Conservation (phyloP, 2,797 vertebrate species). For the Novumbra hubbsi region DNA sequence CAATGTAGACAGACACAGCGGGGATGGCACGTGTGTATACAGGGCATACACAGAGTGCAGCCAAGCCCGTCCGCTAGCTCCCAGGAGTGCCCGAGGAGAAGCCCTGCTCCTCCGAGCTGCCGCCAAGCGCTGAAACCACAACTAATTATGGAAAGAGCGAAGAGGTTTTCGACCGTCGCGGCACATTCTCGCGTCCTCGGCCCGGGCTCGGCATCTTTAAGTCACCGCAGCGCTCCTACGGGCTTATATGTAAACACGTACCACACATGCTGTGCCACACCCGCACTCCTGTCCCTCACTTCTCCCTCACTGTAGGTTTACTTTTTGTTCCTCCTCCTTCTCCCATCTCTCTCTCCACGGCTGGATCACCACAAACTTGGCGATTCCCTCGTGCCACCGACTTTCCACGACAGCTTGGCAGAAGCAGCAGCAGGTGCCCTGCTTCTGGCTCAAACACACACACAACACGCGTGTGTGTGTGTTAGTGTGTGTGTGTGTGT, state of each 20-base stretch:
- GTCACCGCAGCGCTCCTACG: neutral
- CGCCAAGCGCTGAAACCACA: slow-evolving; percentile 22
- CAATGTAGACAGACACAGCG: slow-evolving; percentile 5
- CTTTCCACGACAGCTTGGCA: slow-evolving; percentile 28
- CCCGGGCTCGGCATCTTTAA: neutral
- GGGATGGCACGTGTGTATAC: neutral
- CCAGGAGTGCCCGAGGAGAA: neutral
- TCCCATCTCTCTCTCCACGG: slow-evolving; percentile 14
- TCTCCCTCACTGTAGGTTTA: neutral
- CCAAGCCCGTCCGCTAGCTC: neutral
- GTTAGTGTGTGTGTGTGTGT: slow-evolving; percentile 4
- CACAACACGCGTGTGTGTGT: slow-evolving; percentile 7
- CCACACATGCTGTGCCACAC: neutral
- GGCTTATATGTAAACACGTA: neutral
- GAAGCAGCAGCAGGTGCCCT: slow-evolving; percentile 33
- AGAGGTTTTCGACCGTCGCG: neutral
- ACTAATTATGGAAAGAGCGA: slow-evolving; percentile 6
- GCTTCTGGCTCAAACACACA: slow-evolving; percentile 32
- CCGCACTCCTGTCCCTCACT: neutral
- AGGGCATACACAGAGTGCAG: neutral
- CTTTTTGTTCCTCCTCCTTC: neutral
- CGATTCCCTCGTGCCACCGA: slow-evolving; percentile 26
- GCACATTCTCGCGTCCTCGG: neutral
- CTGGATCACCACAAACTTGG: slow-evolving; percentile 47
- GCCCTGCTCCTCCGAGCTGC: slow-evolving; percentile 4